Percentiles rank a stretch among this genome's conserved stretches.
Conservation (phyloP, 92 coral and sea anemone species). For the Plumapathes pennacea region DNA sequence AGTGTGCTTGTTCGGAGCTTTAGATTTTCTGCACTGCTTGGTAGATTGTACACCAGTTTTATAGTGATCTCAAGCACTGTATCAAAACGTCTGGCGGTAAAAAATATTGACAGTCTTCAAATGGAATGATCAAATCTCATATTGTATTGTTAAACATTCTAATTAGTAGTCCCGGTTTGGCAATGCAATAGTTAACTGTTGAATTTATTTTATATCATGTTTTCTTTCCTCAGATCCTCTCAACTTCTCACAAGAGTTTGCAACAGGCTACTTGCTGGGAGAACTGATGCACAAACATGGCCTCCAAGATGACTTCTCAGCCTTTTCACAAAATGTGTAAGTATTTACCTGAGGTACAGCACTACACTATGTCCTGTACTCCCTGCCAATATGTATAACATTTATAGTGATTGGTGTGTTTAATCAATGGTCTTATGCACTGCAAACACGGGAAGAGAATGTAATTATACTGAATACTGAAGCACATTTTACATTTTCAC, state of each 20-base stretch:
- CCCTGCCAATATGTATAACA: not conserved
- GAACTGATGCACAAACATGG: slow-evolving; percentile 90
- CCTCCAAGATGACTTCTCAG: slow-evolving; percentile 87
- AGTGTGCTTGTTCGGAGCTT: slow-evolving; percentile 1
- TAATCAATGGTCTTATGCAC: slow-evolving; percentile 2
- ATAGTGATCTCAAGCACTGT: not conserved
- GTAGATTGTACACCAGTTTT: not conserved
- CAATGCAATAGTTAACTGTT: not conserved
- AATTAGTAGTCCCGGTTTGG: no score
- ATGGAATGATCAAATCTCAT: no score
- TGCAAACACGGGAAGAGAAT: not conserved
- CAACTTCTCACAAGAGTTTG: slow-evolving; percentile 83
- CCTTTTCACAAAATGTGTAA: slow-evolving; percentile 89
- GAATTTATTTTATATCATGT: no score
- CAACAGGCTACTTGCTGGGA: slow-evolving; percentile 90
- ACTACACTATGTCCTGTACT: no score
- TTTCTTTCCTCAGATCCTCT: slow-evolving; percentile 58
- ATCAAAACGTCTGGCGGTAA: no score
- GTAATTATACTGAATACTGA: no score
- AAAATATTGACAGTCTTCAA: no score
- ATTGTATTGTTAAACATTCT: no score
- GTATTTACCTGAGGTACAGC: no score
- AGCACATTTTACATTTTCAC: no score
- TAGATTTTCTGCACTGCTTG: not conserved
- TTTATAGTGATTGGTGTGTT: not conserved